These are phyloP conservation scores for Bombylius major DNA, from an alignment of 2,888 invertebrate species.

Conservation along the genomic window DNA sequence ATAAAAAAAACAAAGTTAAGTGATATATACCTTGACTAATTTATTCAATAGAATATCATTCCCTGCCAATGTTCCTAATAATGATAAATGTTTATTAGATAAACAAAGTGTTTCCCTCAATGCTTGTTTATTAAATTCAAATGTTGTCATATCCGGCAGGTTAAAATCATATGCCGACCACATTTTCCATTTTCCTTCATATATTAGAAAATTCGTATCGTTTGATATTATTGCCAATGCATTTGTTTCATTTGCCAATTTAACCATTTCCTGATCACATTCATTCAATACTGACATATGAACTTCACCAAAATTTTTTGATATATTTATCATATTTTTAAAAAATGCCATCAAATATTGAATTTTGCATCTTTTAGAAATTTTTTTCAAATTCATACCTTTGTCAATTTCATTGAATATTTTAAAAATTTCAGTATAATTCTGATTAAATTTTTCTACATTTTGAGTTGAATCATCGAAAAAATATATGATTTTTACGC, in stretches of 20 bases:
- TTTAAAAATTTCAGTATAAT: too few species aligned
- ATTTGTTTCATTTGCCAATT: slow-evolving; percentile 5
- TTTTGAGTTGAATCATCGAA: too few species aligned
- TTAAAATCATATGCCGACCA: slow-evolving; percentile 7
- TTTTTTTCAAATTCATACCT: too few species aligned
- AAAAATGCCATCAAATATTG: too few species aligned
- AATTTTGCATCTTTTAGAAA: too few species aligned
- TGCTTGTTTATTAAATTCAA: slow-evolving; percentile 6
- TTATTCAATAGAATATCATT: slow-evolving; percentile 9
- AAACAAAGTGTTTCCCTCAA: slow-evolving; percentile 2
- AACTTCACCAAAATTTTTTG: too few species aligned
- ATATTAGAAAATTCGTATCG: slow-evolving; percentile 14
- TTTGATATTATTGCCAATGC: slow-evolving; percentile 12
- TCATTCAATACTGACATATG: slow-evolving; percentile 2
- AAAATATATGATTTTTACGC: too few species aligned
- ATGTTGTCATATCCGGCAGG: slow-evolving; percentile 1
- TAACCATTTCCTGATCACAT: slow-evolving; percentile 12
- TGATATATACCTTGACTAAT: not conserved
- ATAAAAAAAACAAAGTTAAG: too few species aligned
- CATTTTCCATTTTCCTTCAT: slow-evolving; percentile 9
- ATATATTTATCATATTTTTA: too few species aligned
- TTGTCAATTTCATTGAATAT: too few species aligned
- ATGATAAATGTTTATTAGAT: slow-evolving; percentile 3
- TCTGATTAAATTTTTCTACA: too few species aligned
- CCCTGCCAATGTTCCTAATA: slow-evolving; percentile 11